Conservation (phyloP, 1,140 invertebrate genomes). For the Phenacoccus solenopsis region DNA sequence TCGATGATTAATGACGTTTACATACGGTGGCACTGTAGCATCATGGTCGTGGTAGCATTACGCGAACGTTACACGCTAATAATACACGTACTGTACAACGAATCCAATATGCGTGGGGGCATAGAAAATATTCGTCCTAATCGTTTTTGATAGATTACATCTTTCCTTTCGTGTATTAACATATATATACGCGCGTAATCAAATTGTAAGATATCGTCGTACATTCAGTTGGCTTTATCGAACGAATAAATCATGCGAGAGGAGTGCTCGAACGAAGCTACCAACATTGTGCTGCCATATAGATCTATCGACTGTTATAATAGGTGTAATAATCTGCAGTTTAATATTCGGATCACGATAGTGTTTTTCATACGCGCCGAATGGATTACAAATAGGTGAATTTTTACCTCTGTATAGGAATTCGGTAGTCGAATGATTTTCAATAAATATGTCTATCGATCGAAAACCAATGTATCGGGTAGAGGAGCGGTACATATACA, state of each 20-base stretch:
- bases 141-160: slow-evolving; percentile 17
- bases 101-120: neutral
- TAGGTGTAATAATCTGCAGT: neutral
- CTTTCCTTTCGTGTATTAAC: neutral
- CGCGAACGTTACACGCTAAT: too few species aligned
- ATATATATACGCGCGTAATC: slow-evolving; percentile 10
- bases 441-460: too few species aligned
- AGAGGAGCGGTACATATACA: too few species aligned
- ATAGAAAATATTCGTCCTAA: neutral
- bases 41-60: too few species aligned
- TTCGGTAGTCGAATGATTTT: too few species aligned
- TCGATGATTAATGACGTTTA: neutral
- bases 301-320: neutral
- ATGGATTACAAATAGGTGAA: too few species aligned
- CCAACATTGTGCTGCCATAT: too few species aligned
- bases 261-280: slow-evolving; percentile 4
- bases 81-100: too few species aligned
- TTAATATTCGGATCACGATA: slow-evolving; percentile 16
- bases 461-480: too few species aligned
- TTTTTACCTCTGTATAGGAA: too few species aligned
- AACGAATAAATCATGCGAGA: slow-evolving; percentile 10
- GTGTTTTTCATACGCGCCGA: neutral
- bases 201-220: slow-evolving; percentile 12
- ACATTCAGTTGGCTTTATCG: neutral
- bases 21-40: too few species aligned